Conservation (phyloP, 2,113 vertebrate species). For the Felis chaus region DNA sequence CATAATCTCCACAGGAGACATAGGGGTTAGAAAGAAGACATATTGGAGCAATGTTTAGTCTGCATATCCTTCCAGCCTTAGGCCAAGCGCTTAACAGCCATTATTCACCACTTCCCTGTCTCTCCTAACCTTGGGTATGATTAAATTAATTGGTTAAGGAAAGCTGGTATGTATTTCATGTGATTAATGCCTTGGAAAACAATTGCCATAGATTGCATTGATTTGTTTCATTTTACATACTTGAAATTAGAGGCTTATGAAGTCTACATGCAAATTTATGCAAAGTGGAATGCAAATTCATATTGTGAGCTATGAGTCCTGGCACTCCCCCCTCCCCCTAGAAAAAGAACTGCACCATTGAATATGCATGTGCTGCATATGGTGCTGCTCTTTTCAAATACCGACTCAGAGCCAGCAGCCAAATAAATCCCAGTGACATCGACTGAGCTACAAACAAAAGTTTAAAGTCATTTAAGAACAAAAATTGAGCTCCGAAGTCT, state of each 20-base stretch:
- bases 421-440: slow-evolving; percentile 73
- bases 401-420: slow-evolving; percentile 65
- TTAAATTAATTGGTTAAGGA: slow-evolving; percentile 81
- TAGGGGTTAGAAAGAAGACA: neutral
- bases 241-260: slow-evolving; percentile 78
- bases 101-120: slow-evolving; percentile 65
- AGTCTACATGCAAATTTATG: slow-evolving; percentile 81
- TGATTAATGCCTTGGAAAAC: slow-evolving; percentile 81
- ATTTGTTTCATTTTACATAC: slow-evolving; percentile 78
- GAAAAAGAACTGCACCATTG: slow-evolving; percentile 72
- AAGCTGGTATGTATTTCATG: slow-evolving; percentile 73
- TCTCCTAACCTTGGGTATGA: slow-evolving; percentile 73
- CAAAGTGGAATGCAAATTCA: slow-evolving; percentile 79
- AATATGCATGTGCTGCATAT: slow-evolving; percentile 79
- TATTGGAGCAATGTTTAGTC: neutral
- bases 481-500: slow-evolving; percentile 38
- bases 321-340: slow-evolving; percentile 40
- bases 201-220: slow-evolving; percentile 79
- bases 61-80: neutral
- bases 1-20: neutral
- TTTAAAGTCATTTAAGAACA: slow-evolving; percentile 69
- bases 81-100: neutral
- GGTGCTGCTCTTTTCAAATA: slow-evolving; percentile 76
- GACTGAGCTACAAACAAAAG: slow-evolving; percentile 56
- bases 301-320: slow-evolving; percentile 68